A percentile compares a stretch with the other conserved stretches of the same genome.
Conservation (phyloP, 2,888 invertebrate species). For the Halictus ligatus region DNA sequence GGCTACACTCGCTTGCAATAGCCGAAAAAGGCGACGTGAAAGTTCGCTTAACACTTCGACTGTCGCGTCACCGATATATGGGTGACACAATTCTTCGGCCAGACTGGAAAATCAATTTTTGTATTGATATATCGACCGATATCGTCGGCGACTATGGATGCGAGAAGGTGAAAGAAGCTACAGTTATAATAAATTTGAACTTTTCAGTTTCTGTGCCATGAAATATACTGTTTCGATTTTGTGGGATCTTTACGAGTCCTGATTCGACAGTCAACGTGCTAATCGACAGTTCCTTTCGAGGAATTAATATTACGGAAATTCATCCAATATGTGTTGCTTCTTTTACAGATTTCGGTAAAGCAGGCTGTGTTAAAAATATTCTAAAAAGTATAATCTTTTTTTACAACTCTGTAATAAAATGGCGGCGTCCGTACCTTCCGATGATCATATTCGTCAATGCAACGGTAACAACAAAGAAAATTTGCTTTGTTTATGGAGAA, state of each 20-base stretch:
- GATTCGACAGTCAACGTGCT: neutral
- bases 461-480: no score
- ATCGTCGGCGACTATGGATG: neutral
- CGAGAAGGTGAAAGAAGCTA: neutral
- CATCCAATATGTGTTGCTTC: neutral
- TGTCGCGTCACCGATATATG: conserved; percentile 1
- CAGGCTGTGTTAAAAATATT: no score
- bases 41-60: neutral
- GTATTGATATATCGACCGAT: neutral
- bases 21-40: neutral
- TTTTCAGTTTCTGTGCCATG: neutral
- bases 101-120: conserved; percentile 11
- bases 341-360: no score
- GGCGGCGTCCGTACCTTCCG: no score
- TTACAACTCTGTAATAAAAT: no score
- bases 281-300: neutral
- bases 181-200: neutral
- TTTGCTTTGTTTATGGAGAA: no score
- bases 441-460: no score
- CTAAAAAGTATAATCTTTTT: no score
- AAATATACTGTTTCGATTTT: neutral
- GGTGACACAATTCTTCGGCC: conserved; percentile 2
- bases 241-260: neutral
- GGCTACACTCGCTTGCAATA: neutral
- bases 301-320: neutral